Conservation (phyloP, 2,888 invertebrate species). For the Gibbula magus region DNA sequence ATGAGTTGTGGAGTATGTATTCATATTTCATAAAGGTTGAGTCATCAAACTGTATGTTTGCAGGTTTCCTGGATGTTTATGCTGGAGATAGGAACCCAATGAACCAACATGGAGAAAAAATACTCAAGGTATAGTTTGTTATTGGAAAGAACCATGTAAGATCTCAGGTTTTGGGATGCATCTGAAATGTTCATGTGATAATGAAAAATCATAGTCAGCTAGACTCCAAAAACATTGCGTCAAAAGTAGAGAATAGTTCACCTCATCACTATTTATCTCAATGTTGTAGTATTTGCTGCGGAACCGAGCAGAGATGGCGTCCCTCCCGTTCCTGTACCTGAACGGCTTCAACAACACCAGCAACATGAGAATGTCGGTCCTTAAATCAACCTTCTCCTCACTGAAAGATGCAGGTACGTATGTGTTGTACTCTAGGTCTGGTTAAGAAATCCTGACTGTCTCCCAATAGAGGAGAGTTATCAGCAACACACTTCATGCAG, state of each 20-base stretch:
- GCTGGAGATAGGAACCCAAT: constrained; percentile 67
- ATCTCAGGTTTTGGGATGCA: too few species aligned
- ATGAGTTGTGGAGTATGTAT: too few species aligned
- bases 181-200: too few species aligned
- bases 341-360: constrained; percentile 72
- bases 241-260: too few species aligned
- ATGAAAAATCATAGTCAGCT: too few species aligned
- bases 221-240: too few species aligned
- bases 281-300: constrained; percentile 67
- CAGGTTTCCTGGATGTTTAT: constrained; percentile 74
- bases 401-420: constrained; percentile 69
- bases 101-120: constrained; percentile 67
- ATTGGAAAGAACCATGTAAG: too few species aligned
- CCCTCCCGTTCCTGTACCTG: constrained; percentile 68
- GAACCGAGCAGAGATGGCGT: constrained; percentile 67
- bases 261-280: too few species aligned
- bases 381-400: constrained; percentile 62
- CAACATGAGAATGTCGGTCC: constrained; percentile 68
- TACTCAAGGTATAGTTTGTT: constrained; percentile 62
- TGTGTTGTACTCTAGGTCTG: neutral
- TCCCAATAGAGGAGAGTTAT: too few species aligned
- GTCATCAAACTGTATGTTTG: constrained; percentile 17
- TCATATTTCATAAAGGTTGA: too few species aligned
- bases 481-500: too few species aligned
- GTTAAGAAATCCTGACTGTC: too few species aligned